phyloP scores from a whole-genome alignment of 2,113 vertebrate species.

The Paramisgurnus dabryanus region DNA sequence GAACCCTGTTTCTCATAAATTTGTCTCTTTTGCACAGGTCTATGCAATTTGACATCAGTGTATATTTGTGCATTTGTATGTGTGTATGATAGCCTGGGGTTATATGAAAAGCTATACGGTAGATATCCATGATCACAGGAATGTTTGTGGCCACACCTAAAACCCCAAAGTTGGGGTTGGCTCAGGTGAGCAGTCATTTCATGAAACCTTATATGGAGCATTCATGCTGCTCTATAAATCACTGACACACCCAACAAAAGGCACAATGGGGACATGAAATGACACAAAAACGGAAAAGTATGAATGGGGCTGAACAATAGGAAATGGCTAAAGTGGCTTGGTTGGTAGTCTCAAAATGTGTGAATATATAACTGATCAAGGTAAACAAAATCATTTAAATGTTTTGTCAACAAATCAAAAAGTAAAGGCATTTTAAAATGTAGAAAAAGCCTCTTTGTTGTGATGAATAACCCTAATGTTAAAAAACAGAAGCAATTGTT shows the following conservation, averaged over 20 bases:
- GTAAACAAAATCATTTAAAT: background rate
- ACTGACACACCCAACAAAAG: slow-evolving; percentile 19
- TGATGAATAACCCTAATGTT: too few relatives aligned
- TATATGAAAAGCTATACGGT: slow-evolving; percentile 13
- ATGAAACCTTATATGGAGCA: slow-evolving; percentile 20
- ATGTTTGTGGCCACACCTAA: background rate
- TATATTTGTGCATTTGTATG: background rate
- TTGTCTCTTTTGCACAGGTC: background rate
- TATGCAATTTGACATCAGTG: background rate
- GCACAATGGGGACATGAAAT: background rate
- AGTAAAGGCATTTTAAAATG: too few relatives aligned
- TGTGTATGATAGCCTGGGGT: slow-evolving; percentile 4
- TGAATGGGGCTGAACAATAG: background rate
- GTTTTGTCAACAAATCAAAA: background rate
- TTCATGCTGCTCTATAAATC: slow-evolving; percentile 16
- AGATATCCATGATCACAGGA: slow-evolving; percentile 27
- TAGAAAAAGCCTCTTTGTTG: too few relatives aligned
- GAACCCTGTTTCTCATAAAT: too few relatives aligned
- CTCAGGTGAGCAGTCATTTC: slow-evolving; percentile 20
- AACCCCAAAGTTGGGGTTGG: slow-evolving; percentile 6
- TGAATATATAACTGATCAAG: background rate
- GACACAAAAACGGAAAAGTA: background rate
- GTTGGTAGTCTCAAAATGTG: background rate
- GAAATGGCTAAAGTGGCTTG: background rate
- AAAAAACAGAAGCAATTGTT: too few relatives aligned